Evolutionary conservation across 53 echinoderm and acorn worm species (phyloP).

Genomic region (Apostichopus leukothele): DNA sequence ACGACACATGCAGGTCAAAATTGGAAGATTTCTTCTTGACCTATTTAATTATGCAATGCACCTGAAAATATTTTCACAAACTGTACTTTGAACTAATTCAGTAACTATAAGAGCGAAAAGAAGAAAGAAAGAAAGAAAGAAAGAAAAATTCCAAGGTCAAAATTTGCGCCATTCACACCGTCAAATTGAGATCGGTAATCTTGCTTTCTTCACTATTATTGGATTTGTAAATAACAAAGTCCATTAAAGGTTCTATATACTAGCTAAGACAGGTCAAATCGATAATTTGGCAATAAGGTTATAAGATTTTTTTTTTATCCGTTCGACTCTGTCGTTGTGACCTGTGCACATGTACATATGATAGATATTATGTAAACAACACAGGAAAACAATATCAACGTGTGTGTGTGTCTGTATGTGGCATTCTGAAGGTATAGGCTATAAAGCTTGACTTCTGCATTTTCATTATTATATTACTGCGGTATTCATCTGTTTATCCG

Average conservation of each 20-base stretch:
- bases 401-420: too few species aligned
- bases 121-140: not conserved
- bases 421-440: too few species aligned
- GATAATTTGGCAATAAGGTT: not conserved
- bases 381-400: too few species aligned
- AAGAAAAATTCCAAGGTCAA: not conserved
- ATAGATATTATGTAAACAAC: too few species aligned
- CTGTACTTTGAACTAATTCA: not conserved
- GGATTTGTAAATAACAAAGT: conserved; percentile 25
- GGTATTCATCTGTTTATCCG: too few species aligned
- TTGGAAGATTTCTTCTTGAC: not conserved
- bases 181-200: not conserved
- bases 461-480: too few species aligned
- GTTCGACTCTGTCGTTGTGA: not conserved
- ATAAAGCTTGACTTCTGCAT: too few species aligned
- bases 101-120: not conserved
- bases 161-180: not conserved
- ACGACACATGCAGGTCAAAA: not conserved
- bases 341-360: not conserved
- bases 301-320: not conserved
- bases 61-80: not conserved
- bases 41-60: not conserved
- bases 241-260: conserved; percentile 7
- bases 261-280: conserved; percentile 35
- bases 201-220: not conserved